phyloP scores from a whole-genome alignment of 2,797 vertebrate species.

The Lutjanus campechanus region DNA sequence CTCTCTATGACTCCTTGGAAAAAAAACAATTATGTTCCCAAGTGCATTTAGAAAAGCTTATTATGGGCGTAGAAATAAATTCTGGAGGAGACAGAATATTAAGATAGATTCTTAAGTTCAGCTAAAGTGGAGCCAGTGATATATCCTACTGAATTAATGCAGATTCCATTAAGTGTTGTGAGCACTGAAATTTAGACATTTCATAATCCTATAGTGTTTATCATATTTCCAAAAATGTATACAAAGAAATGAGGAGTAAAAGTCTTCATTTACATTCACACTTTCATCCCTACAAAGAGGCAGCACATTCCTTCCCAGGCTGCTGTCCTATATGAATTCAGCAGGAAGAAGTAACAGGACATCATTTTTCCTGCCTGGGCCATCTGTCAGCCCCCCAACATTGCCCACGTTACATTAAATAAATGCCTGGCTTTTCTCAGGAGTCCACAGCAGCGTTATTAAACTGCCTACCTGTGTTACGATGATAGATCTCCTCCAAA shows the following conservation, averaged over 20 bases:
- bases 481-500: conserved; percentile 83
- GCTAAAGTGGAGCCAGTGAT: conserved; percentile 7
- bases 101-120: conserved; percentile 17
- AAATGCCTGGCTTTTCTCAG: conserved; percentile 79
- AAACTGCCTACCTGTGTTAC: conserved; percentile 85
- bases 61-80: conserved; percentile 11
- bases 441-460: conserved; percentile 80
- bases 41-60: conserved; percentile 19
- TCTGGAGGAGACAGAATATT: conserved; percentile 17
- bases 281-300: conserved; percentile 28
- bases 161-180: conserved; percentile 5
- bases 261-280: conserved; percentile 28
- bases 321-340: conserved; percentile 56
- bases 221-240: conserved; percentile 17
- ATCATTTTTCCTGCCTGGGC: conserved; percentile 71
- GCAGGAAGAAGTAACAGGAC: conserved; percentile 52
- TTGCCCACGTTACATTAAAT: conserved; percentile 80
- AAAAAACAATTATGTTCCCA: conserved; percentile 6
- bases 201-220: conserved; percentile 13
- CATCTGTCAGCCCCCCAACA: conserved; percentile 73
- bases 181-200: conserved; percentile 10
- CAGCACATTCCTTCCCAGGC: conserved; percentile 9
- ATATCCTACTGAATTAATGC: conserved; percentile 5
- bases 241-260: conserved; percentile 5
- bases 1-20: conserved; percentile 2